phyloP scores from a whole-genome alignment of 2,113 vertebrate species.

The Myodes glareolus region DNA sequence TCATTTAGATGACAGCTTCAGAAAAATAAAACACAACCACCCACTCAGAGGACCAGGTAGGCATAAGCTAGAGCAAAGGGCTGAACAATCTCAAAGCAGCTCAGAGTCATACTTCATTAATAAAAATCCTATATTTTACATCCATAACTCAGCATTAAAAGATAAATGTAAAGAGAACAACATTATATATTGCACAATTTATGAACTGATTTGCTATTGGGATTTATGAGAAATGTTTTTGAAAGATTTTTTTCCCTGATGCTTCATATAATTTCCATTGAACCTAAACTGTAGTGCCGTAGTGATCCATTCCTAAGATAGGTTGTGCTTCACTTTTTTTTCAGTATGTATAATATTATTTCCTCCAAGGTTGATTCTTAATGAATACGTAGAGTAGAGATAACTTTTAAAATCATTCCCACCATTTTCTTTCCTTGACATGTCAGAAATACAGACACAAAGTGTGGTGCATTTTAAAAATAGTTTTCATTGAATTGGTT shows the following conservation, averaged over 20 bases:
- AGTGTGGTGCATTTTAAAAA: neutral
- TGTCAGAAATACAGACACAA: constrained; percentile 11
- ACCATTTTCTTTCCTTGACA: neutral
- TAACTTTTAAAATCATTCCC: constrained; percentile 9
- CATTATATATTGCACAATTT: neutral
- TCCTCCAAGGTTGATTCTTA: neutral
- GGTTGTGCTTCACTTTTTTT: constrained; percentile 42
- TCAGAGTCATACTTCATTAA: constrained; percentile 40
- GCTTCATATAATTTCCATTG: neutral
- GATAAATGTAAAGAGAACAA: neutral
- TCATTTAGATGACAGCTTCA: neutral
- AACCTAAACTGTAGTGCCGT: neutral
- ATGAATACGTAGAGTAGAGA: neutral
- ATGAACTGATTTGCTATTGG: constrained; percentile 24
- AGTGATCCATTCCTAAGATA: neutral
- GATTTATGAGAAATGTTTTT: constrained; percentile 24
- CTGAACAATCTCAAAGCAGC: constrained; percentile 18
- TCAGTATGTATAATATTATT: neutral
- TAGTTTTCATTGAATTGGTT: neutral
- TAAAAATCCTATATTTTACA: neutral
- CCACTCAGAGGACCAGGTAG: neutral
- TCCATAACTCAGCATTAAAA: neutral
- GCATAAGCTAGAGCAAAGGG: constrained; percentile 42
- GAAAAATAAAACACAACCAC: constrained; percentile 11
- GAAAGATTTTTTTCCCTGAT: neutral